A percentile compares a stretch with the other conserved stretches of the same genome.
These are phyloP conservation scores for Hyaena hyaena DNA, from an alignment of 2,113 vertebrate genomes.

Conservation along the genomic window DNA sequence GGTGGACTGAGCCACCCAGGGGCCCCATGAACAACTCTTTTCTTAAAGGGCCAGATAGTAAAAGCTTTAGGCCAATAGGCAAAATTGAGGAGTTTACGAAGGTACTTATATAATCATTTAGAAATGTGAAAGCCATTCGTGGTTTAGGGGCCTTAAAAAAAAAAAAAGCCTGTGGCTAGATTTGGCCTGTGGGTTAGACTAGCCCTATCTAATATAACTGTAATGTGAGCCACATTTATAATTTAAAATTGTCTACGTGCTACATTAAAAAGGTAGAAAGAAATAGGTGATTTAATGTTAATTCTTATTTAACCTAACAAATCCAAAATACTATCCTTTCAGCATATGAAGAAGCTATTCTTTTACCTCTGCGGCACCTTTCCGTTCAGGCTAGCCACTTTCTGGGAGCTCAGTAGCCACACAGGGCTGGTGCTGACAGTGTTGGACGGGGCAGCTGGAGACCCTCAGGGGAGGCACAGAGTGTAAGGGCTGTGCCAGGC, in stretches of 20 bases:
- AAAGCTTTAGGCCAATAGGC: neutral
- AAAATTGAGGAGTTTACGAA: neutral
- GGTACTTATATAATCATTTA: neutral
- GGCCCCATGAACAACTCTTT: neutral
- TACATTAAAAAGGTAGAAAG: conserved; percentile 14
- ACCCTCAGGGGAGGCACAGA: neutral
- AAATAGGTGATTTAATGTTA: conserved; percentile 2
- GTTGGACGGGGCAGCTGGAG: neutral
- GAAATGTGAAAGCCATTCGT: neutral
- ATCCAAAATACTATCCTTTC: conserved; percentile 10
- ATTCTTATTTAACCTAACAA: neutral
- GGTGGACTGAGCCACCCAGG: too few species aligned
- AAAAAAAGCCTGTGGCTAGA: neutral
- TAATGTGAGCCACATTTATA: neutral
- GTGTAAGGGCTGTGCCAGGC: neutral
- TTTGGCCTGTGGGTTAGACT: neutral
- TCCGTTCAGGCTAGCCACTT: neutral
- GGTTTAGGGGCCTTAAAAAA: neutral
- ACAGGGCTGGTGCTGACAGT: neutral
- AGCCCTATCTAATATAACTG: neutral
- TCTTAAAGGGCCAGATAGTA: neutral
- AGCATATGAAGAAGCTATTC: neutral
- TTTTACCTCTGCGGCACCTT: neutral
- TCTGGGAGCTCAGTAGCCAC: neutral
- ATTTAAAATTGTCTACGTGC: conserved; percentile 28